Base-by-base conservation (phyloP, 2,888 invertebrate genomes). In the Eledona agricola region DNA sequence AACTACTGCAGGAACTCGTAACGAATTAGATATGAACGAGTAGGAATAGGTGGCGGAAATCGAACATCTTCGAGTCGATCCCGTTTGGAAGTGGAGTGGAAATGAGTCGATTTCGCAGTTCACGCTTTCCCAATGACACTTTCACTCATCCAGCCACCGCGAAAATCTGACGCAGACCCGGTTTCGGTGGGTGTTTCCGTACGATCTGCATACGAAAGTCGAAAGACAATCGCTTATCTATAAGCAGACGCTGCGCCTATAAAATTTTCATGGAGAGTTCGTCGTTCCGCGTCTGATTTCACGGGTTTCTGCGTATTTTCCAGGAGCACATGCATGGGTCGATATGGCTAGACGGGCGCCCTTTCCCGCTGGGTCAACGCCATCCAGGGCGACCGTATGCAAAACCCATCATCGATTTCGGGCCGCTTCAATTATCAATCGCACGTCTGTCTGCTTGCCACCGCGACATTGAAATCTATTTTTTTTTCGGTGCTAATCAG, bases 281-380 rank as follows among this genome's bases (percentile, higher is more conserved):
- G 17, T 29, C 47, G 47, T 47, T 37, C 28, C 37, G 16, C 35
- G 13, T n/a, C 42, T 22, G 37, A 49, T 54, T 49, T 54, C 38
- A 43, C 38, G 51, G 62, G 57, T 58, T 57, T 58, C 57, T 46
- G 59, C 58, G 59, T 57, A 60, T 67, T 62, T 60, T 54, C 54
- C 57, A 47, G 52, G 57, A 61, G 61, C 59, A n/a, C n/a, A n/a
- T n/a, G n/a, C n/a, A 52, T 65, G 69, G 78, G 74, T 79, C 79
- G 78, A 79, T 79, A 76, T 70, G 79, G 76, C 79, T 78, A 79
- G 79, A 79, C 78, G 50, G 60, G 58, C 64, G 66, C 71, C 66
- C 67, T 67, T 64, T 66, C 69, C 31, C 13, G 40, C 63, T 63
- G 65, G 71, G 70, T 71, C 73, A 72, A 70, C 69, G 65, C 46